Evolutionary conservation across 2,888 invertebrate species (phyloP).

Genomic region (Sinhomidia bicolor): DNA sequence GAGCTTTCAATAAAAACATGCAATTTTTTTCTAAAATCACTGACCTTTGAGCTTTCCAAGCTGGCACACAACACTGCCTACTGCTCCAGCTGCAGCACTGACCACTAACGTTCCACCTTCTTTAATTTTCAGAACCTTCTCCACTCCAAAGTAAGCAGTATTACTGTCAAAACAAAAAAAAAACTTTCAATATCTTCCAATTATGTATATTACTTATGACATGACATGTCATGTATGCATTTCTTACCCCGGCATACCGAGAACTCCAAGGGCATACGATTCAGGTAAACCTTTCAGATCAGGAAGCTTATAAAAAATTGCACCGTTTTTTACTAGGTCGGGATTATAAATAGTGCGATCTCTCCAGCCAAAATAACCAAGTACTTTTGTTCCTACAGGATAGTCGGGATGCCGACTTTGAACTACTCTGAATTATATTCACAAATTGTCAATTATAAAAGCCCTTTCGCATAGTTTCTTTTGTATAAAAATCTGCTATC

Average conservation of each 20-base stretch:
- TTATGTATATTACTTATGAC: too few relatives aligned
- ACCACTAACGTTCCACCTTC: slow-evolving; percentile 88
- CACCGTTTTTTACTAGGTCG: slow-evolving; percentile 23
- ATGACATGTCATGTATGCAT: not conserved
- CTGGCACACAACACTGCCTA: slow-evolving; percentile 84
- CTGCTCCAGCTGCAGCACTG: slow-evolving; percentile 87
- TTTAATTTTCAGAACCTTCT: slow-evolving; percentile 88
- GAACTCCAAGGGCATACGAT: slow-evolving; percentile 83
- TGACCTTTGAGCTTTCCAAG: slow-evolving; percentile 88
- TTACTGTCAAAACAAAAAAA: slow-evolving; percentile 32
- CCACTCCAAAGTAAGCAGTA: slow-evolving; percentile 89
- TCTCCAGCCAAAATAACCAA: slow-evolving; percentile 87
- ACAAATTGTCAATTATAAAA: not conserved
- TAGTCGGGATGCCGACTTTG: slow-evolving; percentile 86
- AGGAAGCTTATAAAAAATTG: slow-evolving; percentile 81
- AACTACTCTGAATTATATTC: slow-evolving; percentile 84
- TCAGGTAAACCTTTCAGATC: slow-evolving; percentile 85
- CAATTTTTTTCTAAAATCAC: slow-evolving; percentile 62
- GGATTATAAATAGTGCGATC: slow-evolving; percentile 84
- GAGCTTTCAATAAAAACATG: not conserved
- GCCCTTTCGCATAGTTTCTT: not conserved
- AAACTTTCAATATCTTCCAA: not conserved
- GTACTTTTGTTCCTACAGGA: slow-evolving; percentile 86
- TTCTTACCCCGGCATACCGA: slow-evolving; percentile 78
- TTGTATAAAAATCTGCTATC: too few relatives aligned